phyloP scores from a whole-genome alignment of 2,113 vertebrate species.

The Festucalex cinctus region DNA sequence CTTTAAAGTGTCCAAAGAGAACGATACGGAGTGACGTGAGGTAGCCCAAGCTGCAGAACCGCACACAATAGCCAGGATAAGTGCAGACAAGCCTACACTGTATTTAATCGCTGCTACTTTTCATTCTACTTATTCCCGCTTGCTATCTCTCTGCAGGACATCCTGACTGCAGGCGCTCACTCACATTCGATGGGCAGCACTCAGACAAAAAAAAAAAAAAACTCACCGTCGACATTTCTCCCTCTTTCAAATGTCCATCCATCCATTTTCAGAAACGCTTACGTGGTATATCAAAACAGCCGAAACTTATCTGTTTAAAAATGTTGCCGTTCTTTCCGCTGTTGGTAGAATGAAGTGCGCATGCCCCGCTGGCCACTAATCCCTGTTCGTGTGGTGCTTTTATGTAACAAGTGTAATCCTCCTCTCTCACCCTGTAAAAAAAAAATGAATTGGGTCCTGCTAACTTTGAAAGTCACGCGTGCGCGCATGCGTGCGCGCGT shows the following conservation, averaged over 20 bases:
- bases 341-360: conserved; percentile 21
- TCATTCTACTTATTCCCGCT: neutral
- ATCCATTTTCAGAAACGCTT: too few species aligned
- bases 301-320: neutral
- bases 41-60: too few species aligned
- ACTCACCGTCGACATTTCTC: conserved; percentile 18
- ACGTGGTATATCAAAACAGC: neutral
- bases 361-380: conserved; percentile 30
- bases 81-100: too few species aligned
- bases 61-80: too few species aligned
- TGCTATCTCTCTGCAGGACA: neutral
- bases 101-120: too few species aligned
- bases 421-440: conserved; percentile 1
- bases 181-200: neutral
- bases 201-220: neutral
- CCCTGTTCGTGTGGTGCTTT: conserved; percentile 7
- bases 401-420: conserved; percentile 36
- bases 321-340: neutral
- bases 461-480: too few species aligned
- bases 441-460: too few species aligned
- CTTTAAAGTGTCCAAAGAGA: neutral
- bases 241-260: too few species aligned
- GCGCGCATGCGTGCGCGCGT: too few species aligned
- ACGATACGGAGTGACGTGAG: too few species aligned
- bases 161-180: neutral